Evolutionary conservation across 1,140 invertebrate species (phyloP).

Genomic region (Homarus americanus): DNA sequence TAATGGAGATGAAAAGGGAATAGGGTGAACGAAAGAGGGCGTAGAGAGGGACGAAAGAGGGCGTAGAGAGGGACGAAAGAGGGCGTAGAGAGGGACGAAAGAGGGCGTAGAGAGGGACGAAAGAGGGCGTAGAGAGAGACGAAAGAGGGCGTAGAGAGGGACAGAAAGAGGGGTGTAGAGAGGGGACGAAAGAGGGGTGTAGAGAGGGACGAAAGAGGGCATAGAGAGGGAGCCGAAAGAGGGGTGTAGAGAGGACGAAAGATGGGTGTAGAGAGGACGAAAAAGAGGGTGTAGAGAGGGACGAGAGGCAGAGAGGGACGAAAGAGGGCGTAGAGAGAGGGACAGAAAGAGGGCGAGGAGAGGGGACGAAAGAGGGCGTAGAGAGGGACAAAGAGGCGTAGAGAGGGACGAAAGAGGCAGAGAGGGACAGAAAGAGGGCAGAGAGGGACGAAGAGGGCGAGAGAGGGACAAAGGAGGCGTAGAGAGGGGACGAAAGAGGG

Average conservation of each 20-base stretch:
- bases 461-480: no score
- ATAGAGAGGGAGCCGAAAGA: neutral
- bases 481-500: no score
- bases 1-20: no score
- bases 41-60: neutral
- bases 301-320: neutral
- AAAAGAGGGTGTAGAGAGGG: neutral
- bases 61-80: neutral
- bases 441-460: no score
- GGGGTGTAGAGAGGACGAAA: neutral
- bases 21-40: no score
- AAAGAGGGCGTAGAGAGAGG: neutral
- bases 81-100: conserved; percentile 10
- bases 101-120: neutral
- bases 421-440: no score
- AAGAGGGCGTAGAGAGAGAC: neutral
- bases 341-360: neutral
- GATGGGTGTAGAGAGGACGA: neutral
- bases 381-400: no score
- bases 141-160: neutral
- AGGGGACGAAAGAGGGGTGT: neutral
- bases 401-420: no score
- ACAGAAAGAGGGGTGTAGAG: neutral
- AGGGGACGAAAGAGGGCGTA: neutral
- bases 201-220: neutral